Evolutionary conservation across 1,140 invertebrate genomes (phyloP), one percentile per base, ranked within the genome.

Genomic region (Bursaphelenchus mucronatus): DNA sequence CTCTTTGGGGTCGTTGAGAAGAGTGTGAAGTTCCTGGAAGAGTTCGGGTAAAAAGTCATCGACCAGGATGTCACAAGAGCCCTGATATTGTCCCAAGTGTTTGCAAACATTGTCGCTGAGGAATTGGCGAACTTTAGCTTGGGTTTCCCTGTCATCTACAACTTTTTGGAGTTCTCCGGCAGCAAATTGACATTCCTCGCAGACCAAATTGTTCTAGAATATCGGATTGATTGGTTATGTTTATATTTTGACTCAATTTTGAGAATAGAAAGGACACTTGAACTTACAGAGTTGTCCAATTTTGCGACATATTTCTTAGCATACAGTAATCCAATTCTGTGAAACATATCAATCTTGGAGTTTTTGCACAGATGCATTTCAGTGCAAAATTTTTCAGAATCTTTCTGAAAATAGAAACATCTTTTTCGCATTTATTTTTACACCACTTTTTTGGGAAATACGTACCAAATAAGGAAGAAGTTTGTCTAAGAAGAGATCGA

Each of bases 171-270:
- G 41, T 66, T 80, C 78, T 56, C 66, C 61, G 49, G 73, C 79
- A 47, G 79, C 78, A 50, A 80, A 73, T 62, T 81, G 69, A 59
- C 78, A 80, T 54, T 80, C 78, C 55, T 80, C 78, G 53, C 78
- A 80, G 53, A 80, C 62, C 39, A 80, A 53, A 41, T 75, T 70
- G 15, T 72, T 72, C 69, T 73, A 54, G 58, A 66, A 39, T 21
- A 30, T 30, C 30, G 30, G 30, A 30, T 3, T 30, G 30, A 30
- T 30, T 30, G 2, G 30, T 5, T 5, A 41, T 17, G 17, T 13
- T 72, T 30, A 30, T 11, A 47, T 5, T 64, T 11, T 1, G 13
- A 45, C 10, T 63, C 3, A 7, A 13, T 55, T 13, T 11, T 10
- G 19, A 40, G 13, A 13, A 44, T 21, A 70, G 43, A 63, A 39